Conservation (phyloP, 1,140 invertebrate species). For the Solenopsis invicta region DNA sequence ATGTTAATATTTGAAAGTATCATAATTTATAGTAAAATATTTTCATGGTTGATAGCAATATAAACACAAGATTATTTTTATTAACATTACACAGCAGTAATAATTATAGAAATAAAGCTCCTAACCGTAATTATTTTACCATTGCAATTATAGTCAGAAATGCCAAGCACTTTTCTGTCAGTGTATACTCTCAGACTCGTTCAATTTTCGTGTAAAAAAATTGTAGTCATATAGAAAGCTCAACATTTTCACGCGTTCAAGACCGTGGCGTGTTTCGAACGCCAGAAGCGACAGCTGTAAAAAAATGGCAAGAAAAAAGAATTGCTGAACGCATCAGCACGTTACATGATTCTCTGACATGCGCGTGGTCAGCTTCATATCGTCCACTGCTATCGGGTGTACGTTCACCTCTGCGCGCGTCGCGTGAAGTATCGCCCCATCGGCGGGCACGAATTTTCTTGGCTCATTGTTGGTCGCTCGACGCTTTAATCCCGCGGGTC, state of each 20-base stretch:
- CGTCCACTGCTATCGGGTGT: slow-evolving; percentile 34
- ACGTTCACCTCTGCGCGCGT: slow-evolving; percentile 45
- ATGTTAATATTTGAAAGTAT: no score
- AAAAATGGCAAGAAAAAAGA: slow-evolving; percentile 28
- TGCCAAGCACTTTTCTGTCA: no score
- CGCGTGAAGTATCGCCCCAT: slow-evolving; percentile 54
- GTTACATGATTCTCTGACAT: slow-evolving; percentile 51
- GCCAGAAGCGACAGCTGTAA: slow-evolving; percentile 18
- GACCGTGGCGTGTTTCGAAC: slow-evolving; percentile 23
- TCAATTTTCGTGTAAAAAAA: slow-evolving; percentile 2
- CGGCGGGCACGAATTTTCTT: slow-evolving; percentile 60
- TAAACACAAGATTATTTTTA: no score
- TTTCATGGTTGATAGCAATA: no score
- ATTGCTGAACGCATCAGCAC: slow-evolving; percentile 40
- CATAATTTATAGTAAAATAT: no score
- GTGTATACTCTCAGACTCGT: not conserved
- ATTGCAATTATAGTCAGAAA: no score
- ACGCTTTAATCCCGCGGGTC: slow-evolving; percentile 71
- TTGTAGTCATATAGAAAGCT: slow-evolving; percentile 11
- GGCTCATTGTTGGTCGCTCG: slow-evolving; percentile 73
- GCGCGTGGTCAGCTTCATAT: slow-evolving; percentile 47
- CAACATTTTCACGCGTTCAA: slow-evolving; percentile 3
- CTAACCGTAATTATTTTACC: no score
- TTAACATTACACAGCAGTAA: no score
- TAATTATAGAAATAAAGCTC: no score